phyloP scores from a whole-genome alignment of 2,113 vertebrate species.

The Clarias gariepinus region DNA sequence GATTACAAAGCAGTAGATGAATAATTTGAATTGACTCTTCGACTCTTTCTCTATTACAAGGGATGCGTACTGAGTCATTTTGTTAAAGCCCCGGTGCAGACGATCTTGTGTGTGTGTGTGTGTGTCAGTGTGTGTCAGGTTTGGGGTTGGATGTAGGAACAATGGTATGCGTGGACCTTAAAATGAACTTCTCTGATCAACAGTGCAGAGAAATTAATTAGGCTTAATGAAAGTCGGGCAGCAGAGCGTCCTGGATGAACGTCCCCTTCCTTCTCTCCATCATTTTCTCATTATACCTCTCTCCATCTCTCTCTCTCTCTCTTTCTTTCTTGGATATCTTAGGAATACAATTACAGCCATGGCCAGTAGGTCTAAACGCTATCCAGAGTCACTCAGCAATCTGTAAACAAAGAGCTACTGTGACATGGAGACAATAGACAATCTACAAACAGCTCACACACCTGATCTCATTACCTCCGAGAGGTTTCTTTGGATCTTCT shows the following conservation, averaged over 20 bases:
- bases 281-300: constrained; percentile 28
- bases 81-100: constrained; percentile 48
- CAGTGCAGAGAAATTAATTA: constrained; percentile 53
- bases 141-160: constrained; percentile 20
- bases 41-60: constrained; percentile 43
- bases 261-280: constrained; percentile 30
- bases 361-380: constrained; percentile 34
- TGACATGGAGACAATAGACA: background rate
- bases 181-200: constrained; percentile 53
- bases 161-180: constrained; percentile 31
- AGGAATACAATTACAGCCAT: constrained; percentile 37
- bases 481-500: background rate
- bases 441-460: constrained; percentile 1
- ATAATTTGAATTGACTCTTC: constrained; percentile 56
- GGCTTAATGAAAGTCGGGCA: constrained; percentile 51
- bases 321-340: constrained; percentile 7
- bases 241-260: constrained; percentile 44
- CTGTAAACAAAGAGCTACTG: constrained; percentile 38
- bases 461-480: constrained; percentile 17
- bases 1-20: constrained; percentile 50
- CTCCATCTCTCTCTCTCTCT: constrained; percentile 2
- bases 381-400: constrained; percentile 35
- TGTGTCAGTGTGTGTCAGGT: constrained; percentile 5
- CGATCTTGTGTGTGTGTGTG: constrained; percentile 12
- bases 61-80: constrained; percentile 52